phyloP scores from a whole-genome alignment of 2,797 vertebrate species.

The Chloroceryle inda region DNA sequence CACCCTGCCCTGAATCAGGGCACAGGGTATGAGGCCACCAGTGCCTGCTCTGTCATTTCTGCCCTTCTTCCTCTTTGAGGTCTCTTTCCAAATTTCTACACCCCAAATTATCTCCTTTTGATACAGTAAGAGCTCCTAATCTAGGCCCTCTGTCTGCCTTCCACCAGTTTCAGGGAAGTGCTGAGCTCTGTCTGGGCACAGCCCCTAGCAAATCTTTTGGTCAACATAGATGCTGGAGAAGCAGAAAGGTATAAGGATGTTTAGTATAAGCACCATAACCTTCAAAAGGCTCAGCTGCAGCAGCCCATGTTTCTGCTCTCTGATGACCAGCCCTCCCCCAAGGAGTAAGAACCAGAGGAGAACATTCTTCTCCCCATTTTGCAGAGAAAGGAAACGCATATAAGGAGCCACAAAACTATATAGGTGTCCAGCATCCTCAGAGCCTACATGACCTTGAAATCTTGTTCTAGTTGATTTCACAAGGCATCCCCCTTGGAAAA shows the following conservation, averaged over 20 bases:
- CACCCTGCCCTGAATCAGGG: background rate
- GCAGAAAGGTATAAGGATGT: background rate
- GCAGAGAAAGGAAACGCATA: background rate
- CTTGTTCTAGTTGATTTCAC: background rate
- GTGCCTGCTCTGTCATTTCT: background rate
- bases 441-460: background rate
- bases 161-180: background rate
- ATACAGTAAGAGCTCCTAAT: background rate
- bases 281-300: background rate
- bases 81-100: background rate
- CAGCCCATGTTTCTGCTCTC: background rate
- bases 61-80: too few species aligned
- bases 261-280: background rate
- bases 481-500: background rate
- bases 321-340: background rate
- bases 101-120: background rate
- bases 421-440: background rate
- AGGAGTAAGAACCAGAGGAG: background rate
- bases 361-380: background rate
- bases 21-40: background rate
- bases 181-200: rapidly evolving
- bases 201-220: background rate
- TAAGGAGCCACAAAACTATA: background rate
- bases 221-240: background rate
- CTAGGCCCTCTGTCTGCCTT: background rate